phyloP scores from a whole-genome alignment of 2,113 vertebrate genomes.

The Cyanoramphus novaezelandiae region DNA sequence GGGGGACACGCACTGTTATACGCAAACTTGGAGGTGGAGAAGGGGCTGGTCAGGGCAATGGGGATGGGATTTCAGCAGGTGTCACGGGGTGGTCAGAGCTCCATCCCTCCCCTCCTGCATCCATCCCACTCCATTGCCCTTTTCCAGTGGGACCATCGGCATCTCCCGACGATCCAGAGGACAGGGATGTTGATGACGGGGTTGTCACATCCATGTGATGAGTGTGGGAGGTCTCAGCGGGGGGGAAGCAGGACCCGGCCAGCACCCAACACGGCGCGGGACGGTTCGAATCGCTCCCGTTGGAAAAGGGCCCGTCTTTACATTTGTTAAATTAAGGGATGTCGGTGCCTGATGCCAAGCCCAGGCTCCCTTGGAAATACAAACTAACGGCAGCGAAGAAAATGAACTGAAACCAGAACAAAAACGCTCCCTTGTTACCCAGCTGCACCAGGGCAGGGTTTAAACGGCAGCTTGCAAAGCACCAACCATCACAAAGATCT shows the following conservation, averaged over 20 bases:
- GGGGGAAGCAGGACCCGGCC: background rate
- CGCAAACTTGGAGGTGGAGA: background rate
- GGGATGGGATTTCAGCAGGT: background rate
- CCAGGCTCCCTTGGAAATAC: constrained; percentile 29
- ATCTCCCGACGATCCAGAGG: background rate
- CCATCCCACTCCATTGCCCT: background rate
- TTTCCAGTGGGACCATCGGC: background rate
- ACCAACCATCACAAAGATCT: background rate
- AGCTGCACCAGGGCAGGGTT: background rate
- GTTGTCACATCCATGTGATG: constrained; percentile 6
- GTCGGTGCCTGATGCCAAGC: constrained; percentile 12
- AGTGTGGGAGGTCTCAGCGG: constrained; percentile 26
- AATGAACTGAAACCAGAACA: constrained; percentile 40
- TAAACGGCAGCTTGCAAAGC: background rate
- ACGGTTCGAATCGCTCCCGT: background rate
- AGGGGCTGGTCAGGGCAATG: background rate
- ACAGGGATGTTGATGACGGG: background rate
- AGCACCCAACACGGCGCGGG: background rate
- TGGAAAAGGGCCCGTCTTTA: constrained; percentile 37
- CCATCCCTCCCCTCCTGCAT: background rate
- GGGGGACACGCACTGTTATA: background rate
- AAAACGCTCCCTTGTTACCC: background rate
- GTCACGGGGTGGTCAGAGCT: background rate
- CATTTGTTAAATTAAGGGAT: constrained; percentile 56
- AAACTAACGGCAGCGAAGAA: constrained; percentile 23